Percentiles rank a stretch among this genome's conserved stretches.
phyloP scores from a whole-genome alignment of 2,797 vertebrate genomes.

The Loris lydekkerianus region DNA sequence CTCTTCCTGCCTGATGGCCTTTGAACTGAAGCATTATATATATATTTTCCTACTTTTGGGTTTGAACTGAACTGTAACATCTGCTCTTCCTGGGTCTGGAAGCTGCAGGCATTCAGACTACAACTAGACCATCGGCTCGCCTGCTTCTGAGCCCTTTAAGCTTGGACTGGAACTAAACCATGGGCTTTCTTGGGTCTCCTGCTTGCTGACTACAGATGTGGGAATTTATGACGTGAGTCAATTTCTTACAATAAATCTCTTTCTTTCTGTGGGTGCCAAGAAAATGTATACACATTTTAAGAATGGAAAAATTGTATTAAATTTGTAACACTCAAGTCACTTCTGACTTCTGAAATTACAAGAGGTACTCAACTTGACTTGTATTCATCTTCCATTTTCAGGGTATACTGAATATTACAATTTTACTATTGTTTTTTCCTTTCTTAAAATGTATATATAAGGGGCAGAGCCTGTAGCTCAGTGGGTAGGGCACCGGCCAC shows the following conservation, averaged over 20 bases:
- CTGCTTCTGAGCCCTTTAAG: not conserved
- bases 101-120: not conserved
- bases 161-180: not conserved
- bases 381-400: no score
- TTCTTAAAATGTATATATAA: no score
- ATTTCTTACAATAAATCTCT: not conserved
- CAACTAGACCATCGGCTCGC: not conserved
- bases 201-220: not conserved
- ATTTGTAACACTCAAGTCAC: no score
- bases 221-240: not conserved
- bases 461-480: no score
- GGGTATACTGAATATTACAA: no score
- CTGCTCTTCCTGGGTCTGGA: not conserved
- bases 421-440: no score
- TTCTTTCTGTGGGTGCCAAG: not conserved
- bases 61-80: not conserved
- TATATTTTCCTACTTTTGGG: not conserved
- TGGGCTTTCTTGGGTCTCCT: not conserved
- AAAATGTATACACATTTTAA: no score
- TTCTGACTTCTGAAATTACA: no score
- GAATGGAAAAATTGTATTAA: no score
- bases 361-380: no score
- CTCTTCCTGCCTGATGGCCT: not conserved
- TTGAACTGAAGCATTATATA: not conserved
- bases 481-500: no score